Evolutionary conservation across 2,888 invertebrate species (phyloP).

Genomic region (Polyommatus iphigenia): DNA sequence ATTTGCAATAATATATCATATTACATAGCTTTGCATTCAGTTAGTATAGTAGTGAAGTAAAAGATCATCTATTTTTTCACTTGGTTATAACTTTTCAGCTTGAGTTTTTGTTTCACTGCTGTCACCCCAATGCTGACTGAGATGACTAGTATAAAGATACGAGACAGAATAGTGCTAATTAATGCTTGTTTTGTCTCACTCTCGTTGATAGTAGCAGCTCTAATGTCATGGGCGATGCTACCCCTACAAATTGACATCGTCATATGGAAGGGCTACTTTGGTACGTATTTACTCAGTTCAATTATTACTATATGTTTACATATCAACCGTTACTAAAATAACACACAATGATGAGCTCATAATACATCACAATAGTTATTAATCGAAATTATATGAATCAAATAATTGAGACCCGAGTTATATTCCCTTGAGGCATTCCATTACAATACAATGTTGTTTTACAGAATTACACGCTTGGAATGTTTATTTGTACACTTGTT

Average conservation of each 20-base stretch:
- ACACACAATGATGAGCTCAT: not conserved
- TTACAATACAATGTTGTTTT: slow-evolving; percentile 37
- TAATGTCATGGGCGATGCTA: slow-evolving; percentile 53
- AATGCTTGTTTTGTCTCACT: slow-evolving; percentile 50
- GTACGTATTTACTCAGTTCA: slow-evolving; percentile 43
- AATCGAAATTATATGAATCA: slow-evolving; percentile 5
- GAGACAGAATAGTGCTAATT: slow-evolving; percentile 51
- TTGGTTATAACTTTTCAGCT: slow-evolving; percentile 42
- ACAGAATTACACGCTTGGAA: slow-evolving; percentile 60
- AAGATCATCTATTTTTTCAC: too few species aligned
- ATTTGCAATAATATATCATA: too few species aligned
- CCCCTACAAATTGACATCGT: slow-evolving; percentile 46
- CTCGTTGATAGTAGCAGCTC: slow-evolving; percentile 47
- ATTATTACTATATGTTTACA: not conserved
- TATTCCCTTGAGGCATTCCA: slow-evolving; percentile 7
- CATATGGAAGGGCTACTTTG: slow-evolving; percentile 50
- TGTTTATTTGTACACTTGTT: slow-evolving; percentile 54
- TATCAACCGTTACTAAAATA: not conserved
- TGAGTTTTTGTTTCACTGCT: slow-evolving; percentile 52
- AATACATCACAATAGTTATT: not conserved
- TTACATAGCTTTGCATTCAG: too few species aligned
- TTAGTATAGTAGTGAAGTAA: too few species aligned
- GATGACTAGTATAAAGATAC: slow-evolving; percentile 49
- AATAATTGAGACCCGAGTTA: not conserved
- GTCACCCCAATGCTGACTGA: slow-evolving; percentile 53